Evolutionary conservation across 2,113 vertebrate species (phyloP), one percentile per base, ranked within the genome.

Genomic region (Lanius collurio): DNA sequence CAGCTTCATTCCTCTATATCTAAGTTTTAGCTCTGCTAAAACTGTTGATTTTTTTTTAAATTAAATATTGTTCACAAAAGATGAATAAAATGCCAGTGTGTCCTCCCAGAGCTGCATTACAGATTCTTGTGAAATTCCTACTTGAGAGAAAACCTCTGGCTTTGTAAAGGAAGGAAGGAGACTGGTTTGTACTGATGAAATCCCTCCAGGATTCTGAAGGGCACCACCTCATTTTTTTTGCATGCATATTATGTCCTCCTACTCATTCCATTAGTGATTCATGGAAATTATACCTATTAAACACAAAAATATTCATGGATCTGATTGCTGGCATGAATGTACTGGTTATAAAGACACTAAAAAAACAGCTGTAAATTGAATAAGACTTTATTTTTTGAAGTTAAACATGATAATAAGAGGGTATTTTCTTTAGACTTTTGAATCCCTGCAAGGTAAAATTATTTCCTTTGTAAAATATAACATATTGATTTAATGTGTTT

Each of bases 241-340:
- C 75, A 67, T 88, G 74, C 13, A 8, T 83, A 88, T 93, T 88
- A 86, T 56, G 30, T 95, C 47, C 42, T 93, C 88, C 86, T 91
- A 88, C 92, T 91, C 78, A 88, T 93, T 91, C 87, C 35, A 67
- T 94, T 94, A 95, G 87, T 77, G 87, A 93, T 94, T 94, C 78
- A 88, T 91, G 67, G 57, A 94, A 95, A 92, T 95, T 76, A 88
- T 59, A 75, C 68, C 64, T 93, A 90, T 94, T 94, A 91, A 97
- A 85, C 2, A 4, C 41, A 94, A 90, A 96, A 91, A 87, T 93
- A 90, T 95, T 90, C 90, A 93, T 88, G 64, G 49, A 90, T 91
- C 68, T 95, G 88, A 91, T 93, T 95, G 59, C 78, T 95, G 92
- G 89, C 78, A 82, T 93, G 42, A 93, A 86, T 90, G 75, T 80